phyloP scores from a whole-genome alignment of 2,113 vertebrate species.

The Coturnix japonica region DNA sequence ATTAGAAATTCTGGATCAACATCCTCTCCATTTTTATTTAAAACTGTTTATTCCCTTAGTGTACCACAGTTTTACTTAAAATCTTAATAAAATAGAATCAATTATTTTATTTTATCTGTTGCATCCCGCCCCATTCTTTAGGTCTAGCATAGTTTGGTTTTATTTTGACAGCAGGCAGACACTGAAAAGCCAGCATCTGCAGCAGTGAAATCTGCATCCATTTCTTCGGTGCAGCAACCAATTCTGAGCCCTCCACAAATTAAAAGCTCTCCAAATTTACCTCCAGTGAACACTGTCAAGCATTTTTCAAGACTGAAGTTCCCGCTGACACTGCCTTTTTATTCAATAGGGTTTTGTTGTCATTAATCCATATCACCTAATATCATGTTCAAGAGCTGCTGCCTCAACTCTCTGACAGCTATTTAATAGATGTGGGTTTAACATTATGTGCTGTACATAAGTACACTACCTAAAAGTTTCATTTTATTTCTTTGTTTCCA shows the following conservation, averaged over 20 bases:
- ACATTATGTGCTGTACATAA: background rate
- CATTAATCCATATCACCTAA: background rate
- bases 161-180: background rate
- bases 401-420: background rate
- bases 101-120: background rate
- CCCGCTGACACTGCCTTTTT: background rate
- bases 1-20: background rate
- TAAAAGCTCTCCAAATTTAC: background rate
- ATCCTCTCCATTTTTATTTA: background rate
- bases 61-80: background rate
- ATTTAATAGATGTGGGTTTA: background rate
- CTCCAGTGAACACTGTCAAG: background rate
- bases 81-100: background rate
- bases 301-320: background rate
- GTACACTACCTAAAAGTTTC: background rate
- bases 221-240: background rate
- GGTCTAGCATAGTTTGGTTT: background rate
- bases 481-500: background rate
- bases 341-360: background rate
- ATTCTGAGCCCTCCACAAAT: background rate
- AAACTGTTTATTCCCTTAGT: background rate
- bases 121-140: background rate
- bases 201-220: background rate
- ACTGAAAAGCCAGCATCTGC: background rate
- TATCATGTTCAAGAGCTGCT: background rate